Evolutionary conservation across 2,797 vertebrate genomes (phyloP).

Genomic region (Podarcis lilfordi): DNA sequence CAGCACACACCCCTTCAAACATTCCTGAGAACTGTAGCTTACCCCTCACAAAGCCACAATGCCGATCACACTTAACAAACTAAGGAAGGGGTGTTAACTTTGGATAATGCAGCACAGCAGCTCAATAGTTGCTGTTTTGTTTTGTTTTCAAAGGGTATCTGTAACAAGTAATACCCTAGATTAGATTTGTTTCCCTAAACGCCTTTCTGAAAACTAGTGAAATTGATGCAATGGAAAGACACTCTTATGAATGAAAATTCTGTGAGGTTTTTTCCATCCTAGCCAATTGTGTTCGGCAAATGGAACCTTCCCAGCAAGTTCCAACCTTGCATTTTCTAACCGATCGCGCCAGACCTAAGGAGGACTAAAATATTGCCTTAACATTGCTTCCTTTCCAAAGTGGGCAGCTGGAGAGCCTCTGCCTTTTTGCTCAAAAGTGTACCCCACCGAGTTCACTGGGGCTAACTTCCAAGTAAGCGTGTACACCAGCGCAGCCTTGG

Average conservation of each 20-base stretch:
- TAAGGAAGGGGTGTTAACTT: too few relatives aligned
- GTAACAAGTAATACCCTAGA: too few relatives aligned
- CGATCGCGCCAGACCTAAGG: not conserved
- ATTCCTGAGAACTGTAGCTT: too few relatives aligned
- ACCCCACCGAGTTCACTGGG: not conserved
- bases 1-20: too few relatives aligned
- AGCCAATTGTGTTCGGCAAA: not conserved
- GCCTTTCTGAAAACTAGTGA: too few relatives aligned
- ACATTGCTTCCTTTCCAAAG: not conserved
- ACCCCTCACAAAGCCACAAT: too few relatives aligned
- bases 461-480: not conserved
- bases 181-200: too few relatives aligned
- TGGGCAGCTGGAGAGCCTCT: too few relatives aligned
- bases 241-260: not conserved
- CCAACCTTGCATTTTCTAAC: not conserved
- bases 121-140: too few relatives aligned
- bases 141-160: too few relatives aligned
- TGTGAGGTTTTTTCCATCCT: not conserved
- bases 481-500: too few relatives aligned
- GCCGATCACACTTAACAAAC: not conserved
- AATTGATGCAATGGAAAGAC: not conserved
- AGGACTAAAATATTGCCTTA: not conserved
- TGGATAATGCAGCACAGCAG: too few relatives aligned
- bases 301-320: not conserved
- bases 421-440: not conserved